phyloP scores from a whole-genome alignment of 2,113 vertebrate genomes.

The Hystrix cristata region DNA sequence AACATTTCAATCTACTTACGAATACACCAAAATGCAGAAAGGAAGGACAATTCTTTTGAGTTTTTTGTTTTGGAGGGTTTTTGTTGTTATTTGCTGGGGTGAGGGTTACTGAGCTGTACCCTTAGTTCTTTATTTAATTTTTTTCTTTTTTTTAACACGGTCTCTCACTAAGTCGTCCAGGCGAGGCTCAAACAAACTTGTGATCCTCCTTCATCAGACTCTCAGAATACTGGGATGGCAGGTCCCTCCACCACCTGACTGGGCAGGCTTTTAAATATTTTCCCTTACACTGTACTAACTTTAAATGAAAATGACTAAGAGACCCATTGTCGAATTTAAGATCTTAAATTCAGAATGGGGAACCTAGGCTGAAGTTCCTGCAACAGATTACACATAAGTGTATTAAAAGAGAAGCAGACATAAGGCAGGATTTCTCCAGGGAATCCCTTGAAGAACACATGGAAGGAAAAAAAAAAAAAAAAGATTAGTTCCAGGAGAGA shows the following conservation, averaged over 20 bases:
- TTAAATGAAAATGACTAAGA: conserved; percentile 15
- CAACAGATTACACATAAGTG: background rate
- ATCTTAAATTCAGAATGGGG: background rate
- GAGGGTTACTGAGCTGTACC: too few relatives aligned
- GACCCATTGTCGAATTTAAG: background rate
- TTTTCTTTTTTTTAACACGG: too few relatives aligned
- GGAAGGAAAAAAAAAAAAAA: background rate
- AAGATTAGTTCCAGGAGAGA: background rate
- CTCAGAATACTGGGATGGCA: too few relatives aligned
- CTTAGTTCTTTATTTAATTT: too few relatives aligned
- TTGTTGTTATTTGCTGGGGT: too few relatives aligned
- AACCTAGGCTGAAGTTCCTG: background rate
- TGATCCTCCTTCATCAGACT: too few relatives aligned
- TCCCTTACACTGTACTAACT: background rate
- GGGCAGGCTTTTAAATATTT: background rate
- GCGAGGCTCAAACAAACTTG: too few relatives aligned
- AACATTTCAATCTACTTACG: conserved; percentile 31
- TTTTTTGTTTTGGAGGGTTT: background rate
- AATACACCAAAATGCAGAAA: background rate
- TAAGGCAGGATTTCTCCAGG: background rate
- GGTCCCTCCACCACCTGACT: too few relatives aligned
- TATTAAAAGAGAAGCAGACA: background rate
- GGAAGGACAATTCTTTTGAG: conserved; percentile 6
- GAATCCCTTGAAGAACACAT: background rate
- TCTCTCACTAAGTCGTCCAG: too few relatives aligned